Evolutionary conservation across 2,888 invertebrate species (phyloP).

Genomic region (Drosophila setosimentum): DNA sequence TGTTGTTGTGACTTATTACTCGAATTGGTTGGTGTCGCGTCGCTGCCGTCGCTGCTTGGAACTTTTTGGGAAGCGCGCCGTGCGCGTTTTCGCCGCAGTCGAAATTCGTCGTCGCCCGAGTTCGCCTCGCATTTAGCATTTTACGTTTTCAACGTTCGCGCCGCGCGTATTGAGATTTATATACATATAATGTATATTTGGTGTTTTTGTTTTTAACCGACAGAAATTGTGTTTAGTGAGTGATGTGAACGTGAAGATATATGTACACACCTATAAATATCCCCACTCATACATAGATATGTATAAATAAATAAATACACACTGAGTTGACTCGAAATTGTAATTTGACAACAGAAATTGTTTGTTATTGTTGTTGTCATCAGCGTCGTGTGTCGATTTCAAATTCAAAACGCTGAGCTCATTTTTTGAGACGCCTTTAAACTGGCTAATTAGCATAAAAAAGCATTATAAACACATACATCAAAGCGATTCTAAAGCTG

Average conservation of each 20-base stretch:
- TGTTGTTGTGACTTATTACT: conserved; percentile 53
- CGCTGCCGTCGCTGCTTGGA: conserved; percentile 39
- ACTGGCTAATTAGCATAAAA: conserved; percentile 73
- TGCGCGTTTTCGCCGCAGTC: conserved; percentile 76
- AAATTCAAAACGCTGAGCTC: conserved; percentile 75
- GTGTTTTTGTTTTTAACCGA: conserved; percentile 32
- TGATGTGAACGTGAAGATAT: conserved; percentile 60
- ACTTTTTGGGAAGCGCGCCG: conserved; percentile 54
- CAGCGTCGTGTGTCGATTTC: conserved; percentile 55
- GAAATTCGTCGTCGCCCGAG: conserved; percentile 74
- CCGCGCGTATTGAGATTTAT: conserved; percentile 48
- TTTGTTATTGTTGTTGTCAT: conserved; percentile 24
- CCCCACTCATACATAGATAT: conserved; percentile 21
- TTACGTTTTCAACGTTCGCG: conserved; percentile 50
- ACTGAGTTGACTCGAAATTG: conserved; percentile 43
- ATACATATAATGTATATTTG: conserved; percentile 20
- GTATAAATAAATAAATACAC: conserved; percentile 49
- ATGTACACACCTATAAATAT: conserved; percentile 28
- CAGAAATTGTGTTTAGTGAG: conserved; percentile 56
- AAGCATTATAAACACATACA: conserved; percentile 64
- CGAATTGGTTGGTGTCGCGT: conserved; percentile 36
- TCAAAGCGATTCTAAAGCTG: conserved; percentile 46
- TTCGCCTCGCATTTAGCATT: conserved; percentile 69
- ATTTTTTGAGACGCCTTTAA: conserved; percentile 70
- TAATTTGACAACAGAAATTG: conserved; percentile 54